These are phyloP conservation scores for Phrynosoma platyrhinos DNA, from an alignment of 2,113 vertebrate genomes.

Conservation along the genomic window DNA sequence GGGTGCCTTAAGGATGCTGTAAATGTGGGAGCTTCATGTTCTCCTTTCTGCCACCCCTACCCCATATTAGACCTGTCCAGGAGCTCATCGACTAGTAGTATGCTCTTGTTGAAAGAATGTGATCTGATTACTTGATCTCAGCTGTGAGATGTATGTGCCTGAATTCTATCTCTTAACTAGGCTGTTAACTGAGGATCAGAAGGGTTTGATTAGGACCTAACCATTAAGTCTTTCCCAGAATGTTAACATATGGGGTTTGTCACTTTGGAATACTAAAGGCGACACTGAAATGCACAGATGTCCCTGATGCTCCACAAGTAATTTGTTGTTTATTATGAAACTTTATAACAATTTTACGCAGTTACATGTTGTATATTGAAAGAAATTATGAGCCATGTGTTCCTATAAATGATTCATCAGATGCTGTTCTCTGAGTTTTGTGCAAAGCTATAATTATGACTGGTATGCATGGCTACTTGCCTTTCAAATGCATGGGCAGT, in stretches of 20 bases:
- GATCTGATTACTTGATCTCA: conserved; percentile 2
- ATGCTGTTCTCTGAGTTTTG: background rate
- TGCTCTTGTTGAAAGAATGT: background rate
- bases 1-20: background rate
- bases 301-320: conserved; percentile 27
- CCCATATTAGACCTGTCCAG: background rate
- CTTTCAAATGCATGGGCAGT: background rate
- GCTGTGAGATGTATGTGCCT: background rate
- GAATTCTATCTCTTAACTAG: conserved; percentile 22
- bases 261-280: conserved; percentile 34
- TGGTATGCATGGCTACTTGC: background rate
- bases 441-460: conserved; percentile 10
- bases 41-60: background rate
- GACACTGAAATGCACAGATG: conserved; percentile 32
- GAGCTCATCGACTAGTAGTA: background rate
- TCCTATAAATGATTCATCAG: conserved; percentile 59
- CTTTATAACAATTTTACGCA: conserved; percentile 45
- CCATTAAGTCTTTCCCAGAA: conserved; percentile 19
- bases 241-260: conserved; percentile 37
- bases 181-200: conserved; percentile 15
- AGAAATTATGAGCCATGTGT: conserved; percentile 44
- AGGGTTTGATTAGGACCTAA: background rate
- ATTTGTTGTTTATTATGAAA: conserved; percentile 51
- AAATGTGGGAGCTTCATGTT: background rate
- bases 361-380: conserved; percentile 1